Evolutionary conservation across 2,113 vertebrate genomes (phyloP).

Genomic region (Leptosomus discolor): DNA sequence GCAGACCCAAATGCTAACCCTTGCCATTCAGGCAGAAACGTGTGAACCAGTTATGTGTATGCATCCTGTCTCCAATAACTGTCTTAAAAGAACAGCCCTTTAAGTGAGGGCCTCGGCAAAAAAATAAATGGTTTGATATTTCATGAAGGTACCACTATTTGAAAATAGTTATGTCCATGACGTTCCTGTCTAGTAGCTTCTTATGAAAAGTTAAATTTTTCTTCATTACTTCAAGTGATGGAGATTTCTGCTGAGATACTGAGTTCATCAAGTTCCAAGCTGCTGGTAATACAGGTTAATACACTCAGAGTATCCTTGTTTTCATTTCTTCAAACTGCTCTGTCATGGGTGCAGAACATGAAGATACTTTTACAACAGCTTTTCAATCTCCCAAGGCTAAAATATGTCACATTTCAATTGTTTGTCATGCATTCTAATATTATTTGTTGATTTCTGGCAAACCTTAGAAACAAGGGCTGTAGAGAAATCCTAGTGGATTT

Average conservation of each 20-base stretch:
- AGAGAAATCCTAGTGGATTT: neutral
- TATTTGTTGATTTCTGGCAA: neutral
- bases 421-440: neutral
- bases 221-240: neutral
- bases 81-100: neutral
- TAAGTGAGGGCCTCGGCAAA: neutral
- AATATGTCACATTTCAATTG: neutral
- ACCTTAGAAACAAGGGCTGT: neutral
- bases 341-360: neutral
- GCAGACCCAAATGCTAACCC: neutral
- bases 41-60: neutral
- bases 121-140: neutral
- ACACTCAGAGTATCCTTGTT: neutral
- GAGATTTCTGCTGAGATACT: neutral
- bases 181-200: neutral
- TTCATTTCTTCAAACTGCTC: neutral
- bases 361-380: neutral
- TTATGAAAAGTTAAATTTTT: neutral
- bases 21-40: neutral
- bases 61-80: neutral
- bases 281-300: neutral
- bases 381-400: neutral
- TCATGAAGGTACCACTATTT: neutral
- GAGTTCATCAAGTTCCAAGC: neutral
- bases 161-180: neutral